Evolutionary conservation across 2,113 vertebrate species (phyloP).

Genomic region (Gulo gulo): DNA sequence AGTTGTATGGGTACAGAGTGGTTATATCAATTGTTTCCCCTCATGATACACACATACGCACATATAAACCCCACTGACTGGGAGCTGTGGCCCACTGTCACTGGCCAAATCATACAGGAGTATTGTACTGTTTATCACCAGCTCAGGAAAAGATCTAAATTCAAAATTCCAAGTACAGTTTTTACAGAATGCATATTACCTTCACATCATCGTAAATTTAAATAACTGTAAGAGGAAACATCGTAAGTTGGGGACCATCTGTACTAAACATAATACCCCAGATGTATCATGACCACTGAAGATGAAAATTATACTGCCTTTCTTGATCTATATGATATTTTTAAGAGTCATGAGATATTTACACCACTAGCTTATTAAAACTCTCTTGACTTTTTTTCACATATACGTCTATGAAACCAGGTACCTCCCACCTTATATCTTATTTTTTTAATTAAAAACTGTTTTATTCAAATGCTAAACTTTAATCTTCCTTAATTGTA

Average conservation of each 20-base stretch:
- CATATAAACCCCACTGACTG: not conserved
- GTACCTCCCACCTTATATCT: fast-evolving
- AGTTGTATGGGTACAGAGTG: not conserved
- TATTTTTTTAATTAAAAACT: not conserved
- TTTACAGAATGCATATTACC: not conserved
- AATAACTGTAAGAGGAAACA: not conserved
- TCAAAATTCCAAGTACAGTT: not conserved
- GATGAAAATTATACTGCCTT: not conserved
- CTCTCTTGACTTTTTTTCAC: not conserved
- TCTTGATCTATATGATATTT: not conserved
- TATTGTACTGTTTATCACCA: not conserved
- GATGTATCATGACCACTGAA: not conserved
- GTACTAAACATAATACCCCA: not conserved
- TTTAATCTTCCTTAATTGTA: not conserved
- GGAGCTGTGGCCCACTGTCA: not conserved
- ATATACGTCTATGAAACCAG: not conserved
- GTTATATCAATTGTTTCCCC: not conserved
- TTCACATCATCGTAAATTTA: not conserved
- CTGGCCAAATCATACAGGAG: not conserved
- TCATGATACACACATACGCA: fast-evolving
- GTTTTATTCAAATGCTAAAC: not conserved
- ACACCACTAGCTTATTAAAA: not conserved
- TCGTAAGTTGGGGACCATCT: not conserved
- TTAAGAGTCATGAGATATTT: not conserved
- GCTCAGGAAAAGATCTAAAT: not conserved